Conservation (phyloP, 2,888 invertebrate species). For the Rhimphoctona megacephalus region DNA sequence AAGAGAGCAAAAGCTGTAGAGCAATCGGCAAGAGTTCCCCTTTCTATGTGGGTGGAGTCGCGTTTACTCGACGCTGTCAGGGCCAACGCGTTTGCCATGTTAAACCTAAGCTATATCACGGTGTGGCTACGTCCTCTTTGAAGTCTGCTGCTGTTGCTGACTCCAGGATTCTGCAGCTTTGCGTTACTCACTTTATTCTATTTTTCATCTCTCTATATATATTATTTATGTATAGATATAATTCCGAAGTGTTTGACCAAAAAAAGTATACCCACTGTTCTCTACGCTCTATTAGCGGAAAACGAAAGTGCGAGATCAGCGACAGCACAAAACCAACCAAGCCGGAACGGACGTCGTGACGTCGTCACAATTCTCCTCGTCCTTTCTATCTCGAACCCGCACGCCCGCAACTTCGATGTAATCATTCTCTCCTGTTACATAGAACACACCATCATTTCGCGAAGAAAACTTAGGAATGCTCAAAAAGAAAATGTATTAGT, state of each 20-base stretch:
- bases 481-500: constrained; percentile 27
- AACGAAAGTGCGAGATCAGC: constrained; percentile 69
- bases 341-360: constrained; percentile 68
- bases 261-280: constrained; percentile 59
- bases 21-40: constrained; percentile 72
- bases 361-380: constrained; percentile 65
- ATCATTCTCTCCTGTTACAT: constrained; percentile 53
- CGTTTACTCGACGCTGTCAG: constrained; percentile 75
- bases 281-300: constrained; percentile 66
- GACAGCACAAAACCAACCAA: constrained; percentile 61
- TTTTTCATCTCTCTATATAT: constrained; percentile 14
- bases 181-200: constrained; percentile 13
- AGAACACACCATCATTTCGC: constrained; percentile 1
- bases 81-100: constrained; percentile 75
- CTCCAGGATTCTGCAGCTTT: constrained; percentile 36
- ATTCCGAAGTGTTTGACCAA: constrained; percentile 39
- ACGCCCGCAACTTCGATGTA: constrained; percentile 58
- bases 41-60: constrained; percentile 78
- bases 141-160: constrained; percentile 46
- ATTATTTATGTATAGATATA: constrained; percentile 9
- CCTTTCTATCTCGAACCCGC: constrained; percentile 63
- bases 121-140: constrained; percentile 63
- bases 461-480: constrained; percentile 50
- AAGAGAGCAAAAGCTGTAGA: constrained; percentile 61
- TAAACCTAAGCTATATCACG: constrained; percentile 54